Evolutionary conservation across 2,888 invertebrate genomes (phyloP).

Genomic region (Ichneumon xanthorius): DNA sequence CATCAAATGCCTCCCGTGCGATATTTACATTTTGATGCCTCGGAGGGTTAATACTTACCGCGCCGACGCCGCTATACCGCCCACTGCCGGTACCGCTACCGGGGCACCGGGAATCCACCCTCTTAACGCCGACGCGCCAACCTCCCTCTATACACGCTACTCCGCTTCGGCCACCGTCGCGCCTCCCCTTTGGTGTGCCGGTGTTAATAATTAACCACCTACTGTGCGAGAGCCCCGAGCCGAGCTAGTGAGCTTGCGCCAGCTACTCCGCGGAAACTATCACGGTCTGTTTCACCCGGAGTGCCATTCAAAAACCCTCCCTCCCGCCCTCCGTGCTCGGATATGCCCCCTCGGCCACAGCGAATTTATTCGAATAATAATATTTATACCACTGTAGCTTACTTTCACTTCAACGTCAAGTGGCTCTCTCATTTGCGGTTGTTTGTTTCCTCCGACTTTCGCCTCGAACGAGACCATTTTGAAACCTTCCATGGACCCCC

Average conservation of each 20-base stretch:
- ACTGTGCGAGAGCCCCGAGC: conserved; percentile 68
- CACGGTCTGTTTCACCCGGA: conserved; percentile 74
- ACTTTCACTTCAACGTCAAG: conserved; percentile 33
- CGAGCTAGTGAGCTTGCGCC: conserved; percentile 64
- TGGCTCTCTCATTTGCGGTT: conserved; percentile 50
- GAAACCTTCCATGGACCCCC: too few relatives aligned
- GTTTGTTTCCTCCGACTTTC: conserved; percentile 47
- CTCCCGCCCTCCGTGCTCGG: conserved; percentile 28
- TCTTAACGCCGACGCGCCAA: conserved; percentile 68
- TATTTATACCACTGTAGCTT: conserved; percentile 41
- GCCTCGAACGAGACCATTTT: too few relatives aligned
- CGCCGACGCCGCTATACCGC: conserved; percentile 40
- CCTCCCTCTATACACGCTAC: conserved; percentile 43
- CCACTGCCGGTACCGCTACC: conserved; percentile 9
- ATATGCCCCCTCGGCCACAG: conserved; percentile 10
- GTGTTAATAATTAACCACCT: conserved; percentile 80
- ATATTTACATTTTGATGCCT: conserved; percentile 74
- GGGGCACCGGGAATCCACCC: conserved; percentile 61
- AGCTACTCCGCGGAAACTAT: conserved; percentile 68
- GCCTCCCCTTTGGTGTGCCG: conserved; percentile 72
- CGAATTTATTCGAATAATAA: conserved; percentile 8
- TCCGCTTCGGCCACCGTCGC: conserved; percentile 35
- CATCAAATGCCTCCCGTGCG: conserved; percentile 69
- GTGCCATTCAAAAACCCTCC: conserved; percentile 65
- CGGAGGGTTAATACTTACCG: conserved; percentile 56